Evolutionary conservation across 2,113 vertebrate species (phyloP), one percentile per base, ranked within the genome.

Genomic region (Megaceryle torquata): DNA sequence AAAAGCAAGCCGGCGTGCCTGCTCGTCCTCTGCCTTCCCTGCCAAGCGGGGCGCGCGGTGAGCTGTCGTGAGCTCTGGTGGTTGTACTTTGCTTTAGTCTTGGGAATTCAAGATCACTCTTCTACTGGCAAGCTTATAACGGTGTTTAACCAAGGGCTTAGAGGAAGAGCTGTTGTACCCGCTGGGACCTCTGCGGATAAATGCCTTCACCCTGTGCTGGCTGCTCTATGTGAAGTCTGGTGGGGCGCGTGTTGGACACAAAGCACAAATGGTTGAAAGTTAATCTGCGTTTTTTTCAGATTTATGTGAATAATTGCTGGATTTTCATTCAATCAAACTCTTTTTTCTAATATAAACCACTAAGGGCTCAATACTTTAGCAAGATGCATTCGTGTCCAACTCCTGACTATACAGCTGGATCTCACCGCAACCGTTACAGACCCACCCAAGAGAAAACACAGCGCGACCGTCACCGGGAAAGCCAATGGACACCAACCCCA

Each of bases 341-440:
- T 93, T 96, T 96, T 97, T 97, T 97, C 70, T 97, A 97, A 97
- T 86, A 96, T 6, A 97, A 97, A 98, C 96, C 97, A 98, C 97
- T 98, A 98, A 98, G 98, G 98, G 98, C 98, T 98, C 98, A 98
- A 98, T 97, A 94, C 94, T 97, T 97, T 96, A 97, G 96, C 96
- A 96, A 97, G 97, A 96, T 96, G 96, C 88, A 9, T 97, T 96
- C 70, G 86, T 97, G 98, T 98, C 96, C 97, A 92, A 86, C 93
- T 97, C 97, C 96, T 96, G 96, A 93, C 96, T 89, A 0, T 24
- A 93, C 97, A 88, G 97, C 97, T 95, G 97, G 97, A 86, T 97
- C 93, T 85, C 95, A 72, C 95, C 75, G 54, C 92, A 61, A 72
- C 96, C 75, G 88, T 91, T 89, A 54, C 89, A 70, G 78, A 89